Conservation (phyloP, 2,113 vertebrate species). For the Corynorhinus townsendii region DNA sequence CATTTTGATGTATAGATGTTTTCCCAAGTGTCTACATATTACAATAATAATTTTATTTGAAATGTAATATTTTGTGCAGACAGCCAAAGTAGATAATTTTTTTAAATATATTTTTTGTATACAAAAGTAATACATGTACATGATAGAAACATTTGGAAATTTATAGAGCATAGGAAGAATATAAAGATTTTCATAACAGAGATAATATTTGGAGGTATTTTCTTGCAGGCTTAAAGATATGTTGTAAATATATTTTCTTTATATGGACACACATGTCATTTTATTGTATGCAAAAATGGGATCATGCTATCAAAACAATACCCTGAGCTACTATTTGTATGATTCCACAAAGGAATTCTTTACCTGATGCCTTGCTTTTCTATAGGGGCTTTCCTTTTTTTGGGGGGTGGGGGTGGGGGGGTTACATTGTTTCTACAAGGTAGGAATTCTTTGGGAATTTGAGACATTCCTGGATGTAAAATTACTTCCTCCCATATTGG, state of each 20-base stretch:
- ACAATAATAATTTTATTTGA: background rate
- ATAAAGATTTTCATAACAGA: background rate
- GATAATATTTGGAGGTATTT: background rate
- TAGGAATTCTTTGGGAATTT: background rate
- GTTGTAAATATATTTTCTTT: conserved; percentile 20
- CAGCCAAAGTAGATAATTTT: background rate
- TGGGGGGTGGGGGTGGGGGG: background rate
- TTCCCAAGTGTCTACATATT: background rate
- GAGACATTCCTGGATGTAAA: background rate
- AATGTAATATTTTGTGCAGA: background rate
- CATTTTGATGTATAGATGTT: background rate
- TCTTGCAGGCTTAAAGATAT: background rate
- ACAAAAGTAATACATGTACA: background rate
- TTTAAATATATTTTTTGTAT: background rate
- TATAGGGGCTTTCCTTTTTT: background rate
- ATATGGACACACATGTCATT: background rate
- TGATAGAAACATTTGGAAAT: background rate
- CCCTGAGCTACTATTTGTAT: background rate
- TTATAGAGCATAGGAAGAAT: background rate
- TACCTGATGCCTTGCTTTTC: background rate
- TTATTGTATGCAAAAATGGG: background rate
- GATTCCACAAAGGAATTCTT: background rate
- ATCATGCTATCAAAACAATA: background rate
- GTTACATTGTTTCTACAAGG: background rate
- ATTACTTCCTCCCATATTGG: background rate